Percentiles rank a stretch among this genome's conserved stretches.
phyloP scores from a whole-genome alignment of 2,113 vertebrate species.

The Cathartes aura region DNA sequence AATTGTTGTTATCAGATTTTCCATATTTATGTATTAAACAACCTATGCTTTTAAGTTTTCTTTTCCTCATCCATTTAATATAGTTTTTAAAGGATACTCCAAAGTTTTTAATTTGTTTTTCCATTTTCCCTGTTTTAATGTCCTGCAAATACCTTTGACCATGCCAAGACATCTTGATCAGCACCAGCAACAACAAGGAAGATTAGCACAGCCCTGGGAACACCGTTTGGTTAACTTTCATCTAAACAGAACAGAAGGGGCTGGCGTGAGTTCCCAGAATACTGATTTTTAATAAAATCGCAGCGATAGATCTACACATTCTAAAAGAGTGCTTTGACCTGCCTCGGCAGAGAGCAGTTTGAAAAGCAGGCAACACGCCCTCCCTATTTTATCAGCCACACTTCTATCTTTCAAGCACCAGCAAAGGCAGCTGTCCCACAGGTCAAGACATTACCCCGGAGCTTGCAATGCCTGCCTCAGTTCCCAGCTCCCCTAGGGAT shows the following conservation, averaged over 20 bases:
- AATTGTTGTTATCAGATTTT: constrained; percentile 28
- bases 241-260: neutral
- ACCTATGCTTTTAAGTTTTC: constrained; percentile 45
- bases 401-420: neutral
- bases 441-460: neutral
- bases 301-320: neutral
- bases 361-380: neutral
- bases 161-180: constrained; percentile 27
- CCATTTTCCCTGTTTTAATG: constrained; percentile 58
- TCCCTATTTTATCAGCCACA: neutral
- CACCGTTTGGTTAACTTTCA: neutral
- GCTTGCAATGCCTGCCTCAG: neutral
- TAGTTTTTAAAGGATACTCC: constrained; percentile 42
- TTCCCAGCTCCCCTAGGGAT: neutral
- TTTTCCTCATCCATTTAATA: constrained; percentile 13
- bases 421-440: rapidly evolving
- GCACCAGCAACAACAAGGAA: constrained; percentile 41
- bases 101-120: constrained; percentile 59
- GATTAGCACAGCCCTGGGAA: neutral
- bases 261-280: neutral
- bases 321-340: neutral
- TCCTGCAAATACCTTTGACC: constrained; percentile 58
- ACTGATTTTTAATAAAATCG: neutral
- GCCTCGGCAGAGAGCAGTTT: neutral
- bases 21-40: constrained; percentile 67